Base-by-base conservation (phyloP, 2,888 invertebrate species). In the Metellina segmentata region DNA sequence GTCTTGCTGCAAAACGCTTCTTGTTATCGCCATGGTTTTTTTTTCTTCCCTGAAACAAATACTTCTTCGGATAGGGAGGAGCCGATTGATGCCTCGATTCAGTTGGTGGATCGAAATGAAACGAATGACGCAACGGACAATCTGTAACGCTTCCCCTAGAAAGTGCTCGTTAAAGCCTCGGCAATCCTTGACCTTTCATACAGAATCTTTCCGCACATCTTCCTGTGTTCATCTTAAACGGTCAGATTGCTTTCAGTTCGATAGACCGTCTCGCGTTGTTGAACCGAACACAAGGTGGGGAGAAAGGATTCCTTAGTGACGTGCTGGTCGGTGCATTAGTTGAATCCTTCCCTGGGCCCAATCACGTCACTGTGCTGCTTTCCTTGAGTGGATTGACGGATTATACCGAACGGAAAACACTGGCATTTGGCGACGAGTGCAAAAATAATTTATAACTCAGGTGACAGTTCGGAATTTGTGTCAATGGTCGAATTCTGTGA, bases 161-260 rank as follows among this genome's bases (percentile, higher is more conserved):
- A 52, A 69, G 77, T 53, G 51, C 77, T 72, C 75, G 71, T 74
- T 81, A 70, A 87, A 81, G 82, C 74, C 81, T 20, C 13, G 51
- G n/a, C 34, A 86, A 91, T 91, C 90, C 91, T 88, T 88, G 89
- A 88, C 89, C 92, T 85, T 92, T 81, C 77, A 70, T 61, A 70
- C 53, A 88, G 52, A 74, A 75, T 85, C 74, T 70, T 69, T 69
- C 48, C 81, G 61, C 81, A 34, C 61, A 74, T 13, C 34, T 61
- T 61, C 61, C 79, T 69, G 53, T 85, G 74, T 52, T 75, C 83
- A 48, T 85, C 83, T 85, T 85, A 72, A 72, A 85, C 83, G 52
- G 20, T 16, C 51, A 49, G 71, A 75, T 71, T 51, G 71, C 82
- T 82, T 82, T 82, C 82, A 71, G 71, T 82, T 82, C 51, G 19